A percentile compares a stretch with the other conserved stretches of the same genome.
Evolutionary conservation across 2,888 invertebrate species (phyloP).

Genomic region (Melanostoma scalare): DNA sequence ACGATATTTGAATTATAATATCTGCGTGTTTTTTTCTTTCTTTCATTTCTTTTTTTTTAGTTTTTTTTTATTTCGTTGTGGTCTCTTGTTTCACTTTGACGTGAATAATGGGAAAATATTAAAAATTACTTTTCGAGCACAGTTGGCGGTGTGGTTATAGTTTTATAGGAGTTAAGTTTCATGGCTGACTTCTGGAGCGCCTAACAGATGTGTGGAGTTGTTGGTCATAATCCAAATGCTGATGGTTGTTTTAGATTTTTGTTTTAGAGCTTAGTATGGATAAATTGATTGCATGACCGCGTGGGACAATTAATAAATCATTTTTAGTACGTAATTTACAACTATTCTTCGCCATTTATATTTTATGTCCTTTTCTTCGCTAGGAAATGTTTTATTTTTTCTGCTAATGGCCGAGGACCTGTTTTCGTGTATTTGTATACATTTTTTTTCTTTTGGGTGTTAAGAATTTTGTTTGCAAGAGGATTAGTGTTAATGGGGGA

Average conservation of each 20-base stretch:
- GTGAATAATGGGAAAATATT: slow-evolving; percentile 71
- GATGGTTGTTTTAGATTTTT: slow-evolving; percentile 13
- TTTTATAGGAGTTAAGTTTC: slow-evolving; percentile 33
- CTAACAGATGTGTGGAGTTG: slow-evolving; percentile 37
- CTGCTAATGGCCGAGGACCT: slow-evolving; percentile 41
- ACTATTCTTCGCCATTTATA: slow-evolving; percentile 70
- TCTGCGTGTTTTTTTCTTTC: slow-evolving; percentile 60
- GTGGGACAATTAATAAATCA: slow-evolving; percentile 72
- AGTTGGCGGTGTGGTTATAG: slow-evolving; percentile 47
- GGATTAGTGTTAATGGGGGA: slow-evolving; percentile 30
- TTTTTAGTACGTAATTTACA: slow-evolving; percentile 69
- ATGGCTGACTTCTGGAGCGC: slow-evolving; percentile 39
- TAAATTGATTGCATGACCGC: slow-evolving; percentile 71
- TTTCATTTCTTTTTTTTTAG: slow-evolving; percentile 52
- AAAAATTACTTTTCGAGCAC: slow-evolving; percentile 69
- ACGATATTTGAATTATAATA: slow-evolving; percentile 73
- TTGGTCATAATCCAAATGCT: slow-evolving; percentile 37
- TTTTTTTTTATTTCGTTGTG: slow-evolving; percentile 15
- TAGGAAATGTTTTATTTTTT: slow-evolving; percentile 32
- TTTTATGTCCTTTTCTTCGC: slow-evolving; percentile 56
- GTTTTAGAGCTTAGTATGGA: slow-evolving; percentile 30
- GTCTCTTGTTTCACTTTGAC: slow-evolving; percentile 38
- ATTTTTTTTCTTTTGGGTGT: slow-evolving; percentile 7
- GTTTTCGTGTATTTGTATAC: slow-evolving; percentile 20
- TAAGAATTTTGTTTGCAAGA: slow-evolving; percentile 2